These are phyloP conservation scores for Hippoglossus hippoglossus DNA, from an alignment of 2,797 vertebrate genomes.

Conservation along the genomic window DNA sequence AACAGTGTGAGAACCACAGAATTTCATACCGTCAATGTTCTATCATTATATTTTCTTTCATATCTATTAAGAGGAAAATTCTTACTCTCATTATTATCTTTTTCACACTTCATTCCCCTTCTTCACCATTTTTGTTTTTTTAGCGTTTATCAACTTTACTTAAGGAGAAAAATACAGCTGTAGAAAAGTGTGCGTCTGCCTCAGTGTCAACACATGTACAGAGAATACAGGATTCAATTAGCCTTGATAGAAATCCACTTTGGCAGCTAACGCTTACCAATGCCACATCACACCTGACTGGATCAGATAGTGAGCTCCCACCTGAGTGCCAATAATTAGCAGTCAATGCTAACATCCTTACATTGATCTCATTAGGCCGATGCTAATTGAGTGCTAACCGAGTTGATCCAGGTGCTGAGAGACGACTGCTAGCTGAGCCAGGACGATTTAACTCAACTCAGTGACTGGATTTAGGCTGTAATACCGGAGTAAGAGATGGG, in stretches of 20 bases:
- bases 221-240: conserved; percentile 34
- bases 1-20: no score
- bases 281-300: conserved; percentile 31
- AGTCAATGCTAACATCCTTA: conserved; percentile 69
- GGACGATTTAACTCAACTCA: conserved; percentile 49
- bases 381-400: conserved; percentile 48
- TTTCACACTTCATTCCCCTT: no score
- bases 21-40: neutral
- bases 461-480: no score
- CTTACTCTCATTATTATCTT: no score
- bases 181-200: neutral
- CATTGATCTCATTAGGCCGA: conserved; percentile 44
- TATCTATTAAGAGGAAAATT: neutral
- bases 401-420: conserved; percentile 53
- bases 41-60: neutral
- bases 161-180: neutral
- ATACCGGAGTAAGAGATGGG: no score
- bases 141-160: no score
- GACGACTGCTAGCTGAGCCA: conserved; percentile 27
- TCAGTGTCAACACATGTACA: neutral
- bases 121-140: no score
- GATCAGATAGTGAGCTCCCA: conserved; percentile 46
- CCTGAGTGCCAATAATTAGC: conserved; percentile 41
- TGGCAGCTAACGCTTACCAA: conserved; percentile 21
- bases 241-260: conserved; percentile 9